phyloP scores from a whole-genome alignment of 2,797 vertebrate genomes.

The Monodelphis domestica region DNA sequence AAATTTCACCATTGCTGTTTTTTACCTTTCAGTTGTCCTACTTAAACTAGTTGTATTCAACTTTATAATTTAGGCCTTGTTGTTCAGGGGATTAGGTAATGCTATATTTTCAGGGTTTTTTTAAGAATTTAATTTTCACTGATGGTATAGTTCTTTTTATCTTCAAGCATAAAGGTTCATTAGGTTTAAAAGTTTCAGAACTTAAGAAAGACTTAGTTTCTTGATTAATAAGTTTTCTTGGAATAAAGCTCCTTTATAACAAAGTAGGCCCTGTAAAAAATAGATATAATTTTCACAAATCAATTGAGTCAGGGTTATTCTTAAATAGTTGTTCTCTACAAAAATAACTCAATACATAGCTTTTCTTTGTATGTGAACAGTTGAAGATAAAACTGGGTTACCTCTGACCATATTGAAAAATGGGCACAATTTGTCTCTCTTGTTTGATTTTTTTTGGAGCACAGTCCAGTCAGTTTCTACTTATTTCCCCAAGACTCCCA shows the following conservation, averaged over 20 bases:
- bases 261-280: background rate
- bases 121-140: slow-evolving; percentile 10
- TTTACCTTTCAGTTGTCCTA: background rate
- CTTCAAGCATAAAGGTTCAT: slow-evolving; percentile 20
- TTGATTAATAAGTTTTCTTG: background rate
- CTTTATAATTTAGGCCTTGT: background rate
- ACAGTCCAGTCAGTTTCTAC: background rate
- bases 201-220: background rate
- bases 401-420: background rate
- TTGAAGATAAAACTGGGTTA: background rate
- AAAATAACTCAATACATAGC: background rate
- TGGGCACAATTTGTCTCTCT: background rate
- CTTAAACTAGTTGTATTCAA: background rate
- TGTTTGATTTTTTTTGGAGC: background rate
- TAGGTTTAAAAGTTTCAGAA: background rate
- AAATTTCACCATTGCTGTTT: background rate
- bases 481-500: background rate
- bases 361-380: background rate
- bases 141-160: slow-evolving; percentile 14
- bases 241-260: background rate
- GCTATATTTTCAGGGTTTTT: background rate
- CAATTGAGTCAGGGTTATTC: background rate
- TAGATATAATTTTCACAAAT: background rate
- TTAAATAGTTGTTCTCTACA: background rate
- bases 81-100: background rate